phyloP scores from a whole-genome alignment of 2,113 vertebrate species.

The Oplegnathus fasciatus region DNA sequence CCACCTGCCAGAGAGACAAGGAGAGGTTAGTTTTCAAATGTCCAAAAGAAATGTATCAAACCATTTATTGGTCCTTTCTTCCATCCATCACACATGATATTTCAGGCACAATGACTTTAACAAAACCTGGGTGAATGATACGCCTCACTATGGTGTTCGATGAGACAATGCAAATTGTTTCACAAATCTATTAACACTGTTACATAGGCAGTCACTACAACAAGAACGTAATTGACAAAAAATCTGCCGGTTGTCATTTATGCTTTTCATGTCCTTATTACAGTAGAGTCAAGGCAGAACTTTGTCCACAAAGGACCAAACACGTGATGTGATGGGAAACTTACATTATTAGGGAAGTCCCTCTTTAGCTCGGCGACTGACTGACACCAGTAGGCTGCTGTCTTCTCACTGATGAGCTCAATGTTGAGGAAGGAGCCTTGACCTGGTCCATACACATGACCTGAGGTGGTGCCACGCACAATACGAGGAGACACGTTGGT shows the following conservation, averaged over 20 bases:
- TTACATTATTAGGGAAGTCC: constrained; percentile 92
- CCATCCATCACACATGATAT: too few relatives aligned
- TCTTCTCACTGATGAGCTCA: constrained; percentile 95
- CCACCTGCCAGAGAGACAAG: constrained; percentile 79
- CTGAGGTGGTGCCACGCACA: constrained; percentile 92
- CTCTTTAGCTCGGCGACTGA: constrained; percentile 89
- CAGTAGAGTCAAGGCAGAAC: neutral
- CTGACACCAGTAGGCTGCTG: constrained; percentile 93
- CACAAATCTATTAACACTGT: neutral
- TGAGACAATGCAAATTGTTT: neutral
- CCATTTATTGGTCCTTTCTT: neutral
- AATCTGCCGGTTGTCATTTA: neutral
- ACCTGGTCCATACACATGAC: constrained; percentile 89
- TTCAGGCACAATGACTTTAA: neutral
- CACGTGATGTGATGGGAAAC: neutral
- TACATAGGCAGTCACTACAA: neutral
- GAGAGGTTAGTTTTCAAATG: neutral
- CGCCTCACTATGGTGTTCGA: neutral
- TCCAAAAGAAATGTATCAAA: neutral
- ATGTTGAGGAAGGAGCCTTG: constrained; percentile 95
- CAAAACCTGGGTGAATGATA: neutral
- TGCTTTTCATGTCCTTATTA: neutral
- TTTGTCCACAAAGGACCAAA: neutral
- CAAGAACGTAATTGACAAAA: neutral
- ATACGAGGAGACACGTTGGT: constrained; percentile 97